Evolutionary conservation across 2,113 vertebrate genomes (phyloP), one percentile per base, ranked within the genome.

Genomic region (Gorsachius goisagi): DNA sequence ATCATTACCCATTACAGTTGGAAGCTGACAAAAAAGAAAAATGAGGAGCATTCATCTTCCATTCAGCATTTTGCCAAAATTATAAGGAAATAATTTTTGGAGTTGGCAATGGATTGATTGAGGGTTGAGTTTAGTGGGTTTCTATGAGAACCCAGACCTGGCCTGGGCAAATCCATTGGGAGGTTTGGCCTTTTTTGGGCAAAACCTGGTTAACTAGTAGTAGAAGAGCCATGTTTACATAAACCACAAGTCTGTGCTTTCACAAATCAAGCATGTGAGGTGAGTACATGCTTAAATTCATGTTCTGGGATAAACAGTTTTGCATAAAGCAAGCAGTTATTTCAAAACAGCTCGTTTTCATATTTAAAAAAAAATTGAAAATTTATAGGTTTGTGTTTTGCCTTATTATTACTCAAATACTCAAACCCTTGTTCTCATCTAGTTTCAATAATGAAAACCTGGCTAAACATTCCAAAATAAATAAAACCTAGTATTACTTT

Each of bases 351-450:
- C 15, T 67, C 85, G 35, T 75, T 95, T 75, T 79, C 81, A 55
- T 93, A 95, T 95, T 85, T 15, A 52, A 71, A 90, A 71, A 90
- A 94, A 81, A 89, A 11, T 3, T 7, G 15, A 77, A 89, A 95
- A 95, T 93, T 85, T 96, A 95, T 92, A 93, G 90, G 86, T 85
- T 95, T 92, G 47, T 94, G 78, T 96, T 97, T 97, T 95, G 60
- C 79, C 50, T 76, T 97, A 95, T 95, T 73, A 90, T 72, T 93
- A 87, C 58, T 88, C 84, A 96, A 96, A 96, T 90, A 95, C 55
- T 86, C 95, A 95, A 95, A 89, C 81, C 39, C 93, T 62, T 97
- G 84, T 93, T 97, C 90, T 82, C 90, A 84, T 75, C 37, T 94
- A 88, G 39, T 80, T 88, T 85, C 95, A 95, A 94, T 96, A 96